Evolutionary conservation across 2,888 invertebrate species (phyloP), one percentile per base, ranked within the genome.

Genomic region (Drosophila maculinotata): DNA sequence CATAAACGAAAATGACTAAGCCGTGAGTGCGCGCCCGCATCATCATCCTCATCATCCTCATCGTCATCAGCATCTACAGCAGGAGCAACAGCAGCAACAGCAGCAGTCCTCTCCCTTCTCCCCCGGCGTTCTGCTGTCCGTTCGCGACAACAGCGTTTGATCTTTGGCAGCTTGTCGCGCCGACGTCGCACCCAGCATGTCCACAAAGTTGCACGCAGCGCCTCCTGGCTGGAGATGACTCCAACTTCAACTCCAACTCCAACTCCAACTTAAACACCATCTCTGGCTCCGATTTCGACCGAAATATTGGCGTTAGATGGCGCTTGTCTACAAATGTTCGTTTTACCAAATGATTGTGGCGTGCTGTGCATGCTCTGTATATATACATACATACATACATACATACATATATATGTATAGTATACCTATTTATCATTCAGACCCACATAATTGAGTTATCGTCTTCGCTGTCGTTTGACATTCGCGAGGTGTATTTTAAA

Each of bases 251-350:
- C 25, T 35, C 20, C 28, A 17, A 20, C 23, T 38, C 45, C 15
- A 20, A 65, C 14, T 39, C 12, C 30, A 12, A 48, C 25, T 35
- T 15, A 23, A 17, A 20, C 23, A 33, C 45, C 15, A 20, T 54
- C 14, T 47, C 14, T 33, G 36, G 9, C 63, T 73, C 35, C 20
- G 33, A 45, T 44, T 59, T 28, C 38, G 56, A n/a, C 39, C 39
- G 15, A 31, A 58, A 14, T 39, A 54, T 58, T 49, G 70, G 57
- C 71, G 66, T 71, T 86, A 83, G 81, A 69, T 65, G 82, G 84
- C 80, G 82, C 81, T 71, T 75, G 75, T 65, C 68, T 63, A 69
- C 73, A 60, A 74, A 70, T 65, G 76, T 65, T 79, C 42, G 56
- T 36, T 57, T 51, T 36, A 59, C 57, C 66, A 69, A 79, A 67